These are phyloP conservation scores for Diplogasteroides magnus DNA, from an alignment of 1,140 invertebrate genomes.

Conservation along the genomic window DNA sequence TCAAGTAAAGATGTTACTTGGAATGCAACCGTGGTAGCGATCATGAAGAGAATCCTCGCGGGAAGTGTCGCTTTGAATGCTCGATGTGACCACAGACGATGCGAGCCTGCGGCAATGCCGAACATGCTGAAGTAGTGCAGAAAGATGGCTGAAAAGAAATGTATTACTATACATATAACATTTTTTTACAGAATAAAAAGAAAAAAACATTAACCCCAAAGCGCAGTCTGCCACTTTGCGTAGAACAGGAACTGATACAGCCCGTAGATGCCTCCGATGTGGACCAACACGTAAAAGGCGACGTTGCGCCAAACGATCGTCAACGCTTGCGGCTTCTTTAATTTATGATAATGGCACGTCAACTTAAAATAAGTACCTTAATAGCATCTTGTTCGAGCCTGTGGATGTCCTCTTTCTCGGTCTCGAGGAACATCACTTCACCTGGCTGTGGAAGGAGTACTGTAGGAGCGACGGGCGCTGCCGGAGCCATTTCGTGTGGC, in stretches of 20 bases:
- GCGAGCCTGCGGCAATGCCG: conserved; percentile 83
- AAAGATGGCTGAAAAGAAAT: conserved; percentile 38
- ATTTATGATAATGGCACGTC: too few species aligned
- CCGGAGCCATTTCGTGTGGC: too few species aligned
- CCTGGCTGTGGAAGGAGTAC: too few species aligned
- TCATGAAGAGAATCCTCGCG: conserved; percentile 69
- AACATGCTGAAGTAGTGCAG: conserved; percentile 51
- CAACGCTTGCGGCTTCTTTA: too few species aligned
- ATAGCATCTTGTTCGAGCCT: too few species aligned
- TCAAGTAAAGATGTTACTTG: conserved; percentile 69
- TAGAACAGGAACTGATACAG: conserved; percentile 72
- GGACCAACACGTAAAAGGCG: conserved; percentile 73
- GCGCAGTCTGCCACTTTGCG: conserved; percentile 64
- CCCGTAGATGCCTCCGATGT: conserved; percentile 77
- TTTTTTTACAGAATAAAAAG: neutral
- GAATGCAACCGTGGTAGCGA: conserved; percentile 78
- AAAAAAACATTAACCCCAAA: conserved; percentile 37
- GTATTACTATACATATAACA: neutral
- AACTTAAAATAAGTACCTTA: too few species aligned
- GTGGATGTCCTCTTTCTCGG: too few species aligned
- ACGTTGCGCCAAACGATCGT: conserved; percentile 94
- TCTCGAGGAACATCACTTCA: too few species aligned
- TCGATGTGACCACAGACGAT: conserved; percentile 85
- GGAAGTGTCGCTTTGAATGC: conserved; percentile 88
- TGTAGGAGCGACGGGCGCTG: too few species aligned